Conservation (phyloP, 2,888 invertebrate genomes). For the Erannis defoliaria region DNA sequence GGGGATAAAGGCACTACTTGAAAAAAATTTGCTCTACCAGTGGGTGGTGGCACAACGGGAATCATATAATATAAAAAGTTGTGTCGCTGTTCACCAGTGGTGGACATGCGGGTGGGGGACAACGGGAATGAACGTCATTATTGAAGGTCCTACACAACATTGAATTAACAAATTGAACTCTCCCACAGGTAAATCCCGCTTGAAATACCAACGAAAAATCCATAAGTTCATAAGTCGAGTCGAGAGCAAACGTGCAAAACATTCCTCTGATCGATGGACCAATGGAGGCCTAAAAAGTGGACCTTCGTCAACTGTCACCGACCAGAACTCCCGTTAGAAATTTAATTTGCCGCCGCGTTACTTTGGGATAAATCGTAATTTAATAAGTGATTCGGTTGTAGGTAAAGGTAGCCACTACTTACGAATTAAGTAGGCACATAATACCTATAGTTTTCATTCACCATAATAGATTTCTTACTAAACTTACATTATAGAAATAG, state of each 20-base stretch:
- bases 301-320: constrained; percentile 78
- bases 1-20: too few relatives aligned
- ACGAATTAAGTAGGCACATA: background rate
- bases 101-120: too few relatives aligned
- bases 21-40: too few relatives aligned
- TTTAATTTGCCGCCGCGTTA: constrained; percentile 74
- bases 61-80: too few relatives aligned
- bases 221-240: constrained; percentile 46
- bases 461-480: background rate
- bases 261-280: constrained; percentile 50
- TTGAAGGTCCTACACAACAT: too few relatives aligned
- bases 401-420: constrained; percentile 36
- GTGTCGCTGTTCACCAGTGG: too few relatives aligned
- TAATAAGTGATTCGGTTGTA: constrained; percentile 55
- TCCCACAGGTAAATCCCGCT: constrained; percentile 25
- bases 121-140: too few relatives aligned
- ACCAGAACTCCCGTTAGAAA: constrained; percentile 65
- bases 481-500: background rate
- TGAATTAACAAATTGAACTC: constrained; percentile 3
- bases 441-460: background rate
- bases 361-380: constrained; percentile 55
- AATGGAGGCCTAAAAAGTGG: constrained; percentile 54
- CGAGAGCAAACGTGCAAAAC: constrained; percentile 36
- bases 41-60: too few relatives aligned
- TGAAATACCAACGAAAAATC: constrained; percentile 28